These are phyloP conservation scores for Hartigia nigra DNA, from an alignment of 2,888 invertebrate genomes.

Conservation along the genomic window DNA sequence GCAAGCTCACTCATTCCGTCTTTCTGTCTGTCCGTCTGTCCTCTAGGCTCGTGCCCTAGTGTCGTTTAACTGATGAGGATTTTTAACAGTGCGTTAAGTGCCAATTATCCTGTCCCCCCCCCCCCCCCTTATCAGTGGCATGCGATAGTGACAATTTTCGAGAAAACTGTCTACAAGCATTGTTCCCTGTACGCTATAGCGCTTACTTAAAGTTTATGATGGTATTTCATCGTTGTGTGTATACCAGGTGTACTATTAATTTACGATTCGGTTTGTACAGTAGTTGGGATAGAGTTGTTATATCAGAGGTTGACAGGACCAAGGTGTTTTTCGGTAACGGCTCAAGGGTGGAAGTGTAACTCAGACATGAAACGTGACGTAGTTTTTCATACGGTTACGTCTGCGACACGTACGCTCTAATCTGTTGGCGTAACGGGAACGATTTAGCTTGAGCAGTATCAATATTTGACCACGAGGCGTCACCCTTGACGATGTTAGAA, in stretches of 20 bases:
- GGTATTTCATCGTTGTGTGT: too few species aligned
- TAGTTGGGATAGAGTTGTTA: too few species aligned
- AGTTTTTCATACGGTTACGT: conserved; percentile 12
- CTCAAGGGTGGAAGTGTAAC: background rate
- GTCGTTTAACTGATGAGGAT: background rate
- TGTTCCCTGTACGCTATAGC: background rate
- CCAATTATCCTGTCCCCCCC: conserved; percentile 30
- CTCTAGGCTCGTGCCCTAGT: conserved; percentile 2
- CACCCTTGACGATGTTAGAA: conserved; percentile 13
- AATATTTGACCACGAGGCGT: conserved; percentile 56
- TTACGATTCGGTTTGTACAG: too few species aligned
- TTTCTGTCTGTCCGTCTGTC: conserved; percentile 16
- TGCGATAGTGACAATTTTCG: background rate
- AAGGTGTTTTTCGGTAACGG: background rate
- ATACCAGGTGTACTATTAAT: too few species aligned
- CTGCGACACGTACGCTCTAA: conserved; percentile 48
- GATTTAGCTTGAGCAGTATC: conserved; percentile 53
- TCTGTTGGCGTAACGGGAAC: conserved; percentile 51
- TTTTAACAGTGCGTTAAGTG: conserved; percentile 21
- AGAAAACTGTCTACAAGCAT: too few species aligned
- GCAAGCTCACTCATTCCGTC: conserved; percentile 17
- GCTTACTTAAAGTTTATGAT: background rate
- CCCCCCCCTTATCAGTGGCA: background rate
- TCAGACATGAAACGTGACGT: background rate
- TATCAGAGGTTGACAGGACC: background rate